These are phyloP conservation scores for Lasioglossum vierecki DNA, from an alignment of 2,888 invertebrate genomes.

Conservation along the genomic window DNA sequence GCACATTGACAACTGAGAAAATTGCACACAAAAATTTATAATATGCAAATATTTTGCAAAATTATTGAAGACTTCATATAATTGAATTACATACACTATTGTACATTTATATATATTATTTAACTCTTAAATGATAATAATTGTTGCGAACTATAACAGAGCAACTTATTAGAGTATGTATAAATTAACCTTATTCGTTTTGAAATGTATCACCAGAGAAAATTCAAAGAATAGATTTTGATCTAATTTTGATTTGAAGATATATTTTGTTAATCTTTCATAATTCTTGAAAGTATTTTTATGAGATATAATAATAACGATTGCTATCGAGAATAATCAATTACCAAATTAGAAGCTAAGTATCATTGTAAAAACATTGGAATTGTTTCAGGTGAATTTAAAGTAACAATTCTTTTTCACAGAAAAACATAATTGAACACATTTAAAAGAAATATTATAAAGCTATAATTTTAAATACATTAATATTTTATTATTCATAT, in stretches of 20 bases:
- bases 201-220: background rate
- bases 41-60: background rate
- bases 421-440: background rate
- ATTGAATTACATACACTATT: background rate
- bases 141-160: background rate
- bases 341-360: background rate
- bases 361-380: background rate
- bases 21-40: background rate
- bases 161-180: background rate
- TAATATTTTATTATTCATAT: slow-evolving; percentile 18
- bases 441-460: background rate
- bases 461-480: background rate
- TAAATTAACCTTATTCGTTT: background rate
- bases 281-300: background rate
- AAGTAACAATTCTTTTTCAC: background rate
- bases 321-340: background rate
- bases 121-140: background rate
- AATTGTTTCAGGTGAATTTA: background rate
- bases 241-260: background rate
- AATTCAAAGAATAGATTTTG: background rate
- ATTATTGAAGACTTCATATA: background rate
- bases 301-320: background rate
- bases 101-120: background rate
- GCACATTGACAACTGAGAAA: background rate
- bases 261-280: background rate